Evolutionary conservation across 2,888 invertebrate genomes (phyloP), one percentile per base, ranked within the genome.

Genomic region (Drosophila pegasa): DNA sequence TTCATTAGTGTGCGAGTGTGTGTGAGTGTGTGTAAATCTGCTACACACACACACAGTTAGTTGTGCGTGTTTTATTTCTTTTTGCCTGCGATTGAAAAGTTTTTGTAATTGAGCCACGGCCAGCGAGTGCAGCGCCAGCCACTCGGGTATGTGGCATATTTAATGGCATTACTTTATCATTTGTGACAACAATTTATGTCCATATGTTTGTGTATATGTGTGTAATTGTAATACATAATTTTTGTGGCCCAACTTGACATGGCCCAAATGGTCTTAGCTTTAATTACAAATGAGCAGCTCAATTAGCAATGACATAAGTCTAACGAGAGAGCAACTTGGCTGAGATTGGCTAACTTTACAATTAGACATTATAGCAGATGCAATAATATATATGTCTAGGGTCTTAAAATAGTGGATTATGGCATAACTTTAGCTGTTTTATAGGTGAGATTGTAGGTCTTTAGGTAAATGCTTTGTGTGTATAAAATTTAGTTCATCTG

Each of bases 131-230:
- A 35, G n/a, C 47, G 20, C 14, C 40, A 29, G 51, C 47, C 57
- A 63, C 56, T 37, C 35, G 27, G 58, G 59, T 80, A 74, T 80
- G 58, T 68, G 75, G 73, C 75, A 83, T 82, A 76, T 86, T 76
- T 71, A 78, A 85, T 76, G 77, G 61, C 79, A 81, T 86, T 86
- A 78, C 73, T 86, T 83, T 86, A 86, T 83, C 82, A 86, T 80
- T 78, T 78, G 73, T 71, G 73, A 76, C 63, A 71, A 77, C 62
- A 82, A 78, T 75, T 69, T 82, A 64, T 78, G 68, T 60, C 38
- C 50, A 20, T 20, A 29, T 31, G 12, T 40, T 59, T 55, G 31
- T 35, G 29, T 51, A 5, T 5, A 16, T 29, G 31, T 40, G 61
- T 56, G 40, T 35, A 33, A 22, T 16, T 41, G 41, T 48, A 55